Conservation (phyloP, 2,113 vertebrate genomes). For the Crotalus viridis region DNA sequence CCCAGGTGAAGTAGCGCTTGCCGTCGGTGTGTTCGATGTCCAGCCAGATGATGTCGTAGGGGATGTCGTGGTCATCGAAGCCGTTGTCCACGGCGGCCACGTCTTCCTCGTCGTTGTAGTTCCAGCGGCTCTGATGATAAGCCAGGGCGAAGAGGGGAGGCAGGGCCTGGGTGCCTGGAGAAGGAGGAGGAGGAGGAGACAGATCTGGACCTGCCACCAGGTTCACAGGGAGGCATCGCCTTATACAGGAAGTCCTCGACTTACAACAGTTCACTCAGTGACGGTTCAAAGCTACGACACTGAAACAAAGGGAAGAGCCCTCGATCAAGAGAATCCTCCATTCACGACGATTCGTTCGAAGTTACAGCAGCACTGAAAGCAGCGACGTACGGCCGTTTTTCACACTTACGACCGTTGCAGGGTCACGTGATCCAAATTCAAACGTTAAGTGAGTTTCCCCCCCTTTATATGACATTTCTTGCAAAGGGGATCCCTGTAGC, state of each 20-base stretch:
- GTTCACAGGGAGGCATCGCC: background rate
- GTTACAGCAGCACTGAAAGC: no score
- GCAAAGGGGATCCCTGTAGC: no score
- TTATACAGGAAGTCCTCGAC: no score
- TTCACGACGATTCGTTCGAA: no score
- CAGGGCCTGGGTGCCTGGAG: slow-evolving; percentile 86
- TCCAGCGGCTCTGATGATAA: slow-evolving; percentile 97
- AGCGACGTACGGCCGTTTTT: no score
- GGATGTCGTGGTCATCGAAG: slow-evolving; percentile 87
- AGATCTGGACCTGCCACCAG: background rate
- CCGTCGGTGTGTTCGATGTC: slow-evolving; percentile 95
- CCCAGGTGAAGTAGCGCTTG: slow-evolving; percentile 97
- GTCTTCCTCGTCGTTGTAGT: slow-evolving; percentile 92
- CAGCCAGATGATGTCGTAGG: slow-evolving; percentile 91
- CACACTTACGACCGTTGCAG: no score
- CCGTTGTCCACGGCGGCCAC: slow-evolving; percentile 80
- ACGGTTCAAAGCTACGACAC: background rate
- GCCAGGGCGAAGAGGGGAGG: slow-evolving; percentile 83
- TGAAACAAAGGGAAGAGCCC: no score
- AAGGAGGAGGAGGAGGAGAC: background rate
- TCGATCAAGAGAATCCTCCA: no score
- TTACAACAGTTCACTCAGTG: no score
- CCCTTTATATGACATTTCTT: no score
- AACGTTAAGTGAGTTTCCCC: no score
- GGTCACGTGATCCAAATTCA: no score